Conservation (phyloP, 2,797 vertebrate species). For the Propithecus perrieri region DNA sequence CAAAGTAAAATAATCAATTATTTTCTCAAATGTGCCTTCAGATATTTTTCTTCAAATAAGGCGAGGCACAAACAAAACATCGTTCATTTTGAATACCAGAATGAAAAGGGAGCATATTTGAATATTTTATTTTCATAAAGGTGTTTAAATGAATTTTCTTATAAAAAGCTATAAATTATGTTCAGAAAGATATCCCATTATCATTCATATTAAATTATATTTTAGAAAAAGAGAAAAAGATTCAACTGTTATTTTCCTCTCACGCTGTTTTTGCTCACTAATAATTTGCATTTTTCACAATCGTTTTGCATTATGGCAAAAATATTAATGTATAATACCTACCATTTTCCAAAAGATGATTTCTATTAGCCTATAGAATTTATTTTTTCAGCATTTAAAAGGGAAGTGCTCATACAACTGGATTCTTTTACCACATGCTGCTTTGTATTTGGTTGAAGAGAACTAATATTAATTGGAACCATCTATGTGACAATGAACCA, state of each 20-base stretch:
- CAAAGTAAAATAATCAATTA: neutral
- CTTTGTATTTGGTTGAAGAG: neutral
- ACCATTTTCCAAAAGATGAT: neutral
- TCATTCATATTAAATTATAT: neutral
- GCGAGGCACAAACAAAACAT: neutral
- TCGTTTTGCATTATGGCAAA: neutral
- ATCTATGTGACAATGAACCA: neutral
- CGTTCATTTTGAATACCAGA: neutral
- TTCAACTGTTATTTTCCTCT: neutral
- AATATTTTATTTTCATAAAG: constrained; percentile 33
- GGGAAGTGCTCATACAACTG: neutral
- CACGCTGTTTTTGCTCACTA: neutral
- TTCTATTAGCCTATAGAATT: neutral
- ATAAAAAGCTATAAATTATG: constrained; percentile 11
- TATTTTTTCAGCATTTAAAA: neutral
- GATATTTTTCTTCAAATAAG: constrained; percentile 6
- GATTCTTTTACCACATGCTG: neutral
- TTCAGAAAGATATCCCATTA: neutral
- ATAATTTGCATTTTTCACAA: constrained; percentile 32
- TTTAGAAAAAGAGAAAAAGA: neutral
- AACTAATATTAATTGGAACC: neutral
- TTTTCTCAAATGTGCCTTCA: neutral
- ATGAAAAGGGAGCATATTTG: neutral
- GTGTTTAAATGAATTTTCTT: neutral
- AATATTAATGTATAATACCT: neutral